Conservation (phyloP, 2,113 vertebrate species). For the Lota lota region DNA sequence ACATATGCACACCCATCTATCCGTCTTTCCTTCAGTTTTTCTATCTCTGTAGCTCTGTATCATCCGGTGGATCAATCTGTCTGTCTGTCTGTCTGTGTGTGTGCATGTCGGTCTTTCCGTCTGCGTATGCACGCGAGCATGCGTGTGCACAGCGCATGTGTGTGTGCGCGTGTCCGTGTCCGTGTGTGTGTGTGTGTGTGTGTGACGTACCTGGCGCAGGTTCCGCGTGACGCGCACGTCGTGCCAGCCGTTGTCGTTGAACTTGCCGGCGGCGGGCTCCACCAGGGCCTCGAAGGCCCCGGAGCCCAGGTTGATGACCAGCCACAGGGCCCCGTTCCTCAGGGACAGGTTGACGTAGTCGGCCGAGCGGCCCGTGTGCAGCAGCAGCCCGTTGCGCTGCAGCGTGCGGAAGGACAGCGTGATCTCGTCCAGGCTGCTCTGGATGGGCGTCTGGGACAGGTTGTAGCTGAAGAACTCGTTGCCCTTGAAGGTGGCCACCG, state of each 20-base stretch:
- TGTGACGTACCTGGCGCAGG: conserved; percentile 86
- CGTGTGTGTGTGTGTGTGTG: background rate
- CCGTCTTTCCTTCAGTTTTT: too few relatives aligned
- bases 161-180: too few relatives aligned
- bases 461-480: conserved; percentile 98
- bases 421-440: conserved; percentile 97
- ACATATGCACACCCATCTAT: too few relatives aligned
- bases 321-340: conserved; percentile 88
- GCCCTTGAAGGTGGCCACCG: conserved; percentile 91
- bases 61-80: too few relatives aligned
- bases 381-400: conserved; percentile 91
- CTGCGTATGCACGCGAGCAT: too few relatives aligned
- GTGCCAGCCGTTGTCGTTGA: conserved; percentile 92
- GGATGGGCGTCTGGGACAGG: conserved; percentile 91
- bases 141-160: too few relatives aligned
- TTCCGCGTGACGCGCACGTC: conserved; percentile 90
- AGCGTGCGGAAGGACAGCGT: conserved; percentile 89
- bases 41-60: too few relatives aligned
- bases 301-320: conserved; percentile 95
- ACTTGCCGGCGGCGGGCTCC: conserved; percentile 89
- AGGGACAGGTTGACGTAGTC: conserved; percentile 96
- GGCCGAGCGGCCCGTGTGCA: conserved; percentile 91
- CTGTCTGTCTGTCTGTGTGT: too few relatives aligned
- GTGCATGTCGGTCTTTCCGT: too few relatives aligned
- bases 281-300: conserved; percentile 94